These are phyloP conservation scores for Ormyrus pomaceus DNA, from an alignment of 2,888 invertebrate species.

Conservation along the genomic window DNA sequence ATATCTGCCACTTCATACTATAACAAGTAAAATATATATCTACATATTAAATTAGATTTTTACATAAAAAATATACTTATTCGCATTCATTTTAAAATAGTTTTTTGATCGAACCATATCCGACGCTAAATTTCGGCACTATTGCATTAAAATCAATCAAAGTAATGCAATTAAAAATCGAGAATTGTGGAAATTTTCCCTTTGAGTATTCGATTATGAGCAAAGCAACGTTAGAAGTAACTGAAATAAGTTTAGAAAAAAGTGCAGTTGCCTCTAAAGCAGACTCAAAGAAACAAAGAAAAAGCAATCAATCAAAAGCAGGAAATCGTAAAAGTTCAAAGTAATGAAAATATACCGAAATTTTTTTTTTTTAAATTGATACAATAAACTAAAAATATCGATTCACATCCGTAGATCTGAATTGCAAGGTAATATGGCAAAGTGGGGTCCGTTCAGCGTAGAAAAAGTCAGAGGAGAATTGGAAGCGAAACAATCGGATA, in stretches of 20 bases:
- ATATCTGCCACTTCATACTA: slow-evolving; percentile 44
- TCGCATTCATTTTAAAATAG: slow-evolving; percentile 68
- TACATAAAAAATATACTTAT: neutral
- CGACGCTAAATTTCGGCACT: slow-evolving; percentile 80
- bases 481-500: slow-evolving; percentile 66
- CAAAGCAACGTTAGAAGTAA: neutral
- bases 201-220: slow-evolving; percentile 71
- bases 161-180: slow-evolving; percentile 78
- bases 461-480: slow-evolving; percentile 71
- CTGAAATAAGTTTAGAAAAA: neutral
- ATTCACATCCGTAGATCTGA: neutral
- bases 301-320: slow-evolving; percentile 38
- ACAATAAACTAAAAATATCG: neutral
- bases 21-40: slow-evolving; percentile 33
- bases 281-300: slow-evolving; percentile 4
- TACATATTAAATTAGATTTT: neutral
- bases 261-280: neutral
- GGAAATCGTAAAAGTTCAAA: slow-evolving; percentile 55
- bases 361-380: neutral
- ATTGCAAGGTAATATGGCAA: slow-evolving; percentile 54
- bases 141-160: slow-evolving; percentile 78
- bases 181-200: slow-evolving; percentile 80
- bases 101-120: slow-evolving; percentile 79
- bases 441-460: slow-evolving; percentile 72
- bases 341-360: slow-evolving; percentile 38